Percentiles rank a stretch among this genome's conserved stretches.
phyloP scores from a whole-genome alignment of 2,113 vertebrate genomes.

The Cavia aperea region DNA sequence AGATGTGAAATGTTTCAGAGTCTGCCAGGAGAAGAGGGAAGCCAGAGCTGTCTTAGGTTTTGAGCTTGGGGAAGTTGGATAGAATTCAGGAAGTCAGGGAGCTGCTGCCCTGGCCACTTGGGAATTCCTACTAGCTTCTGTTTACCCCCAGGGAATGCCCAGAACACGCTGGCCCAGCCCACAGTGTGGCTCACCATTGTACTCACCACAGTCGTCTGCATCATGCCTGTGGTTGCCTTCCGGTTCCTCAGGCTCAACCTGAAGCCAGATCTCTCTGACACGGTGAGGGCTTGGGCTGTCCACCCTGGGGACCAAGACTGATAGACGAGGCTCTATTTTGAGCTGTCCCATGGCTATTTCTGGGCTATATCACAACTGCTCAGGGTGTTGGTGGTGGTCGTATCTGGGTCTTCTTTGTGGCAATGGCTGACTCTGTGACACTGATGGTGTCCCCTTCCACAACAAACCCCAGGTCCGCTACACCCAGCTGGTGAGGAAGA shows the following conservation, averaged over 20 bases:
- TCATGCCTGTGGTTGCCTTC: constrained; percentile 91
- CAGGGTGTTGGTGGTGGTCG: rapidly evolving
- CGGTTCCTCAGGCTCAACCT: constrained; percentile 94
- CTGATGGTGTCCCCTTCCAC: not conserved
- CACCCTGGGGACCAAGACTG: not conserved
- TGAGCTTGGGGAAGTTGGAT: not conserved
- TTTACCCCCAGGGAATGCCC: constrained; percentile 80
- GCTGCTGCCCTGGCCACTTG: rapidly evolving
- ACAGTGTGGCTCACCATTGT: constrained; percentile 93
- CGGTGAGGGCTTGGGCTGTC: constrained; percentile 73
- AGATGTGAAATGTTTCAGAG: not conserved
- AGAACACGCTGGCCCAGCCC: constrained; percentile 89
- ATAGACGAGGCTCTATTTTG: not conserved
- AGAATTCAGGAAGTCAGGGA: not conserved
- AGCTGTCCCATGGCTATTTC: not conserved
- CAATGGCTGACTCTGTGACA: rapidly evolving
- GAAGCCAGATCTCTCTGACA: constrained; percentile 90
- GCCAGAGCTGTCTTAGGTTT: not conserved
- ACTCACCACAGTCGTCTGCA: constrained; percentile 87
- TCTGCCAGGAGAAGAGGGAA: not conserved
- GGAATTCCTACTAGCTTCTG: rapidly evolving
- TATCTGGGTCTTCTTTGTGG: not conserved
- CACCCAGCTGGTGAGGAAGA: constrained; percentile 89
- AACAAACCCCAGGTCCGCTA: constrained; percentile 84
- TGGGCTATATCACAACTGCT: not conserved